A percentile compares a stretch with the other conserved stretches of the same genome.
phyloP scores from a whole-genome alignment of 2,113 vertebrate genomes.

The Triplophysa tibetana region DNA sequence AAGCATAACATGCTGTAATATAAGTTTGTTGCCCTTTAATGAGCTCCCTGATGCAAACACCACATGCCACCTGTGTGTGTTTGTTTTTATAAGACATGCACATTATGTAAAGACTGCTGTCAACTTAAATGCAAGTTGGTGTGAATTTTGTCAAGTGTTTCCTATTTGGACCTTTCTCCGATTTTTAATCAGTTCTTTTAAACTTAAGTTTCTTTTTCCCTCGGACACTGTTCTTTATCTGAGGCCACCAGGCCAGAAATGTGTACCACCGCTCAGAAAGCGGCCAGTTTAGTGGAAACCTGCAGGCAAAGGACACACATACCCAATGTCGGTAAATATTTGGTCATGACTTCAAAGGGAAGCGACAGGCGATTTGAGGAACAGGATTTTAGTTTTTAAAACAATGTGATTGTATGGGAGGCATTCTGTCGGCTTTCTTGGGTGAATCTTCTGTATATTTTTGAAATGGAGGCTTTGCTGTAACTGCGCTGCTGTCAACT shows the following conservation, averaged over 20 bases:
- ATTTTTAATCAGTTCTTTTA: background rate
- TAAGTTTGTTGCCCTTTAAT: background rate
- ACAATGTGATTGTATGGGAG: background rate
- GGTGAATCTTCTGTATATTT: background rate
- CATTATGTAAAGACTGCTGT: background rate
- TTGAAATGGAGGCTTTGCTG: background rate
- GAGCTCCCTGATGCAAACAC: background rate
- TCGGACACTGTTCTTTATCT: constrained; percentile 37
- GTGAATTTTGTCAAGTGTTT: background rate
- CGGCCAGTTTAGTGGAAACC: constrained; percentile 50
- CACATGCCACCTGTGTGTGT: background rate
- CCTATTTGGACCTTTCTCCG: background rate
- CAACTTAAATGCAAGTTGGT: background rate
- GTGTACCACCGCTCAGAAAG: constrained; percentile 48
- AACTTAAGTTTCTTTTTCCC: background rate
- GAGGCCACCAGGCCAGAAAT: constrained; percentile 48
- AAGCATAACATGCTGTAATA: constrained; percentile 19
- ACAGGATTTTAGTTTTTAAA: too few relatives aligned
- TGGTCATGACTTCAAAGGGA: constrained; percentile 46
- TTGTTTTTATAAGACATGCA: background rate
- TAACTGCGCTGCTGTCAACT: background rate
- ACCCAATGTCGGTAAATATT: constrained; percentile 55
- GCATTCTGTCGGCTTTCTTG: background rate
- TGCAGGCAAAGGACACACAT: constrained; percentile 42
- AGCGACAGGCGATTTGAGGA: constrained; percentile 21